phyloP scores from a whole-genome alignment of 2,888 invertebrate genomes.

The Amblyjoppa proteus region DNA sequence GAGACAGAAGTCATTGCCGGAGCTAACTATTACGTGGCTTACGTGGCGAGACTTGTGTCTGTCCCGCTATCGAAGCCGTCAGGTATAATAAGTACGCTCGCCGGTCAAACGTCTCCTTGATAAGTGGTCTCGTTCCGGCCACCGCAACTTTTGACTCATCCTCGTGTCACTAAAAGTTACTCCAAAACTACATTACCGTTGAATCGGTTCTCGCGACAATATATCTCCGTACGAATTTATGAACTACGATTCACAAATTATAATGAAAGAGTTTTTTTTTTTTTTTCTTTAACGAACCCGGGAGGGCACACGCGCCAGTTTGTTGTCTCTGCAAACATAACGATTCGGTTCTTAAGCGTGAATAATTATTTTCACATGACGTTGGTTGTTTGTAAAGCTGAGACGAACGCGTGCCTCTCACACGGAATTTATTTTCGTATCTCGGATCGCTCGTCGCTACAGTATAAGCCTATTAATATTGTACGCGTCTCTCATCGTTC shows the following conservation, averaged over 20 bases:
- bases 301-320: not conserved
- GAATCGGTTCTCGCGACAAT: not conserved
- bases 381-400: slow-evolving; percentile 65
- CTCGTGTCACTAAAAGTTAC: not conserved
- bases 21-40: slow-evolving; percentile 63
- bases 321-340: slow-evolving; percentile 19
- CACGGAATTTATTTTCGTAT: slow-evolving; percentile 55
- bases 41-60: slow-evolving; percentile 62
- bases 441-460: slow-evolving; percentile 36
- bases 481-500: not conserved
- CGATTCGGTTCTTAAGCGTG: not conserved
- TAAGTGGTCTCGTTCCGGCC: slow-evolving; percentile 55
- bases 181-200: not conserved
- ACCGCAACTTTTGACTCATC: not conserved
- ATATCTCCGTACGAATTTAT: not conserved
- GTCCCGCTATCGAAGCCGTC: slow-evolving; percentile 67
- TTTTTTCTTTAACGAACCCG: not conserved
- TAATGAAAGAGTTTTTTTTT: not conserved
- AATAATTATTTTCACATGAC: slow-evolving; percentile 39
- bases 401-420: slow-evolving; percentile 48
- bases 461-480: slow-evolving; percentile 35
- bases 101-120: slow-evolving; percentile 47
- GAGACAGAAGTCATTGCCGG: slow-evolving; percentile 66
- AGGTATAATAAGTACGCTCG: slow-evolving; percentile 65
- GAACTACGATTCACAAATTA: not conserved